A percentile compares a stretch with the other conserved stretches of the same genome.
These are phyloP conservation scores for Embiotoca jacksoni DNA, from an alignment of 2,113 vertebrate genomes.

Conservation along the genomic window DNA sequence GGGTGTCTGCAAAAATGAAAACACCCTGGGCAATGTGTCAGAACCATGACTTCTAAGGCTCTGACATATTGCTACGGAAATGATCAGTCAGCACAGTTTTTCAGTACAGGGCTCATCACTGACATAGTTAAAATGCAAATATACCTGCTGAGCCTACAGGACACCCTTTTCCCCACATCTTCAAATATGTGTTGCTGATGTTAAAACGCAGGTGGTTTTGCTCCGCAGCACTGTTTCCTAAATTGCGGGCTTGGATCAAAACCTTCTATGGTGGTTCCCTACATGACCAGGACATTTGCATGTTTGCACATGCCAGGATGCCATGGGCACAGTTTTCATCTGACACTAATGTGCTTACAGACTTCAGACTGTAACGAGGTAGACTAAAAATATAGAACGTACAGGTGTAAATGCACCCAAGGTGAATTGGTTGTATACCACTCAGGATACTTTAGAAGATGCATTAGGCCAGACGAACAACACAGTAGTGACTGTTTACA, in stretches of 20 bases:
- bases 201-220: conserved; percentile 17
- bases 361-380: neutral
- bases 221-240: conserved; percentile 11
- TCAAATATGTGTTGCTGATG: conserved; percentile 10
- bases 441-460: neutral
- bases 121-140: conserved; percentile 63
- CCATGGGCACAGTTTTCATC: neutral
- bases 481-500: neutral
- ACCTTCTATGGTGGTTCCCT: neutral
- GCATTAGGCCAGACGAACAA: neutral
- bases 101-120: conserved; percentile 48
- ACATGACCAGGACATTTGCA: conserved; percentile 5
- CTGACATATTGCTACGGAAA: conserved; percentile 64
- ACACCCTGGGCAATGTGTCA: conserved; percentile 66
- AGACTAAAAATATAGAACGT: neutral
- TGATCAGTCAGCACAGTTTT: conserved; percentile 75
- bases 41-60: conserved; percentile 63
- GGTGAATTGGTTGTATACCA: neutral
- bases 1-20: conserved; percentile 69
- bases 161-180: conserved; percentile 37
- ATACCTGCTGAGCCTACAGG: conserved; percentile 38
- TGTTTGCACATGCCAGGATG: neutral
- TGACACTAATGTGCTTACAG: no score
- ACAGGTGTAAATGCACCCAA: neutral
- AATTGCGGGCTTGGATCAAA: conserved; percentile 1